phyloP scores from a whole-genome alignment of 2,113 vertebrate genomes.

The Orthonyx spaldingii region DNA sequence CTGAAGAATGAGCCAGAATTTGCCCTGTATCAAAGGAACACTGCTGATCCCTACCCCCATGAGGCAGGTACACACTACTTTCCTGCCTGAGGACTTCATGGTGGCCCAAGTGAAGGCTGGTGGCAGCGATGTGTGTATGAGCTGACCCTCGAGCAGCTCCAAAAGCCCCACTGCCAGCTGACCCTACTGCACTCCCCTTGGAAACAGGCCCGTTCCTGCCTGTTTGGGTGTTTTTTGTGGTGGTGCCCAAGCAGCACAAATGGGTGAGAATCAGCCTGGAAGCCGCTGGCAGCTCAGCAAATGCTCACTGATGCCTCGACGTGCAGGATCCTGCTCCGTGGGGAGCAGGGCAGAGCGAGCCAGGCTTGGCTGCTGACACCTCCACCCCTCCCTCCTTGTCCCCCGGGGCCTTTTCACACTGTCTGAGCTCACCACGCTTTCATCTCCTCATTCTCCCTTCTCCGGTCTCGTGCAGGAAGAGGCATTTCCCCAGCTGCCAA shows the following conservation, averaged over 20 bases:
- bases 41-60: not conserved
- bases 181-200: not conserved
- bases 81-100: not conserved
- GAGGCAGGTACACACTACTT: not conserved
- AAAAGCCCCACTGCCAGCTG: not conserved
- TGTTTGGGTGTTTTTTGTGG: not conserved
- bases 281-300: not conserved
- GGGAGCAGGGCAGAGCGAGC: not conserved
- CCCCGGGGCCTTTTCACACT: not conserved
- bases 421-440: not conserved
- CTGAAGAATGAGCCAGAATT: not conserved
- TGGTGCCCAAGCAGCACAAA: not conserved
- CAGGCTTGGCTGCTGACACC: not conserved
- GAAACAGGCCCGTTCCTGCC: not conserved
- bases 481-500: not conserved
- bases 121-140: fast-evolving
- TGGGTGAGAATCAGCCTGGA: not conserved
- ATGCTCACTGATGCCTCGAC: not conserved
- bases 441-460: not conserved
- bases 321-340: not conserved
- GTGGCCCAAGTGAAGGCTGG: not conserved
- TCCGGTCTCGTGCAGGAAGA: not conserved
- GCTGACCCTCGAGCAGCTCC: not conserved
- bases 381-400: not conserved
- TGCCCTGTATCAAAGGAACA: not conserved